Base-by-base conservation (phyloP, 1,140 invertebrate genomes). In the Euglossa dilemma region DNA sequence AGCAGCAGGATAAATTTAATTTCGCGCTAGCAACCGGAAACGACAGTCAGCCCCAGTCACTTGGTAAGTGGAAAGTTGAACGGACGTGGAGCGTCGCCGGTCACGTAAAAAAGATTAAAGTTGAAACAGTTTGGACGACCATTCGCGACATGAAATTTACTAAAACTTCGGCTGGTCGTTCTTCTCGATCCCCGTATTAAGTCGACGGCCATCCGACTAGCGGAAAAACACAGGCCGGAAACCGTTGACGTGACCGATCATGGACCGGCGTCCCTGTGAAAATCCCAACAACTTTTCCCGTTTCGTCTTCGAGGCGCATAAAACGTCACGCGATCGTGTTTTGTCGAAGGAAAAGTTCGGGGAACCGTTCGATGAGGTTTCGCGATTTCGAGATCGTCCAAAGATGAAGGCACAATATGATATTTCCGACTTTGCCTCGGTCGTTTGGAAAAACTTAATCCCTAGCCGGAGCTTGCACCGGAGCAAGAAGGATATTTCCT, bases 81-180 rank as follows among this genome's bases (percentile, higher is more conserved):
- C 25, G 59, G 14, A 61, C 70, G 64, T 63, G 50, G 66, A 76
- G 56, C 36, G 77, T 76, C 18, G 43, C 16, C 56, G 72, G 57
- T 83, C 57, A 43, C 74, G 84, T 70, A 83, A 80, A 36, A 80
- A 72, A 73, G 85, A 86, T 87, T 86, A 84, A 86, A 87, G 64
- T 87, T 61, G 56, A 84, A 84, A 59, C 64, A 87, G 75, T 84
- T 84, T 72, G 61, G 56, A 83, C 80, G 76, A 80, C 80, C 87
- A 87, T 67, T 76, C 83, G 64, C 85, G 59, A 77, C 74, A 66
- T 56, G 61, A 83, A 87, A 87, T 87, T 87, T 77, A 63, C 80
- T 59, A 83, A 83, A 87, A 80, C 66, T 80, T 87, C 1, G 1
- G 1, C 1, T 84, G 67, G 79, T 64, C 61, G 25, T 59, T 36